Conservation (phyloP, 2,797 vertebrate genomes). For the Xiphophorus birchmanni region DNA sequence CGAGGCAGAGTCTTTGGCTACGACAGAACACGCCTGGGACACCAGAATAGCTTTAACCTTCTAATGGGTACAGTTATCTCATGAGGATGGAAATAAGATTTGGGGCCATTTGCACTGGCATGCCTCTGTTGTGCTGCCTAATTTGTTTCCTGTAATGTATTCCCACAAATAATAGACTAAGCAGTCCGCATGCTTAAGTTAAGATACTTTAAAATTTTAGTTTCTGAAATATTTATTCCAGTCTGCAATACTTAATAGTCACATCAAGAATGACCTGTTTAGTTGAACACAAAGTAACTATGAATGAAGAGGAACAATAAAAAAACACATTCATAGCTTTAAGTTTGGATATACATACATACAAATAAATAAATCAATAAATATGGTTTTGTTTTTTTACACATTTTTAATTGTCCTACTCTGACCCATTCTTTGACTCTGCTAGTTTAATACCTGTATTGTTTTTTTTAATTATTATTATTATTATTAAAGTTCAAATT, state of each 20-base stretch:
- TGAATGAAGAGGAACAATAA: not conserved
- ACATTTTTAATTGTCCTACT: too few species aligned
- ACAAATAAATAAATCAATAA: too few species aligned
- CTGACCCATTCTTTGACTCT: too few species aligned
- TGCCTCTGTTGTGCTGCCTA: constrained; percentile 66
- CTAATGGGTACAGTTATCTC: constrained; percentile 71
- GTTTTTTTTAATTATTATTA: not conserved
- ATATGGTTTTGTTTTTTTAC: too few species aligned
- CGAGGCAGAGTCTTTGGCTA: constrained; percentile 51
- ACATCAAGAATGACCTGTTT: constrained; percentile 5
- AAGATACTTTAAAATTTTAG: constrained; percentile 39
- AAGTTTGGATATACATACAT: not conserved
- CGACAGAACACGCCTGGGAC: constrained; percentile 39
- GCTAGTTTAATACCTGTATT: too few species aligned
- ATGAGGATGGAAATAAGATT: constrained; percentile 66
- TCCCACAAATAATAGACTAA: constrained; percentile 49
- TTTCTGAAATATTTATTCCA: constrained; percentile 19
- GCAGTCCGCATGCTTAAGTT: constrained; percentile 27
- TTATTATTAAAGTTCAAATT: too few species aligned
- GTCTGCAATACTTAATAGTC: constrained; percentile 22
- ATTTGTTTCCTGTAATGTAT: constrained; percentile 73
- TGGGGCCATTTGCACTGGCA: constrained; percentile 58
- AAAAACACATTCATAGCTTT: not conserved
- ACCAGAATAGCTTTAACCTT: constrained; percentile 72
- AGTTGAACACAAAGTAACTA: not conserved